phyloP scores from a whole-genome alignment of 2,797 vertebrate species.

The Arnoldichthys spilopterus region DNA sequence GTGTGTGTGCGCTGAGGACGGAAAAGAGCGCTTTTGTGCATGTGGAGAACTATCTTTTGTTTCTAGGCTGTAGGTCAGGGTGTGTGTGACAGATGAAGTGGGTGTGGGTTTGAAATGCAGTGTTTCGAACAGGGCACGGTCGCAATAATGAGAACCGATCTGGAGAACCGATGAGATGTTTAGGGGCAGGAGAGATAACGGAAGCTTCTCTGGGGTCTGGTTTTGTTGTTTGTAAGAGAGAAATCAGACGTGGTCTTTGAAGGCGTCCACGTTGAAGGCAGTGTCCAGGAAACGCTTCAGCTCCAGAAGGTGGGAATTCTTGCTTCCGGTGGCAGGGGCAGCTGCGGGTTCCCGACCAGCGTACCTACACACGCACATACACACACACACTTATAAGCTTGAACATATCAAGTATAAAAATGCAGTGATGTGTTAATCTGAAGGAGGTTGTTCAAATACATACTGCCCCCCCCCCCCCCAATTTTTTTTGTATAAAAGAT shows the following conservation, averaged over 20 bases:
- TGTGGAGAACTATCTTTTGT: constrained; percentile 7
- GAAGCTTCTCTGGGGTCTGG: constrained; percentile 21
- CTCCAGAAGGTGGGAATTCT: constrained; percentile 84
- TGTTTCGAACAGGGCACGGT: neutral
- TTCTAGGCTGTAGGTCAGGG: neutral
- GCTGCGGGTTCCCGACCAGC: constrained; percentile 85
- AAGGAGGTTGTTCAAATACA: too few species aligned
- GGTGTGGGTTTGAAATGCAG: constrained; percentile 23
- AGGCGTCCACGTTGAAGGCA: constrained; percentile 77
- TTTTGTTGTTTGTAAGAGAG: constrained; percentile 9
- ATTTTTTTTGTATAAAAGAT: too few species aligned
- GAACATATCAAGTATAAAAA: too few species aligned
- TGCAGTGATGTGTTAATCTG: too few species aligned
- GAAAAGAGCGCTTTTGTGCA: constrained; percentile 20
- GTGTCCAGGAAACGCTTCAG: constrained; percentile 85
- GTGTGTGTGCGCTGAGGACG: neutral
- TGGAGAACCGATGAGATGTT: neutral
- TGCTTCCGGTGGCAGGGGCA: constrained; percentile 88
- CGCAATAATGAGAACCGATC: neutral
- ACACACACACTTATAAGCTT: neutral
- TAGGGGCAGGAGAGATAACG: constrained; percentile 6
- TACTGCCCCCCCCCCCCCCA: too few species aligned
- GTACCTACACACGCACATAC: constrained; percentile 72
- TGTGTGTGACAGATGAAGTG: constrained; percentile 10
- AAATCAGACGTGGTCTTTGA: constrained; percentile 60